Base-by-base conservation (phyloP, 2,888 invertebrate species). In the Andricus quercusramuli region DNA sequence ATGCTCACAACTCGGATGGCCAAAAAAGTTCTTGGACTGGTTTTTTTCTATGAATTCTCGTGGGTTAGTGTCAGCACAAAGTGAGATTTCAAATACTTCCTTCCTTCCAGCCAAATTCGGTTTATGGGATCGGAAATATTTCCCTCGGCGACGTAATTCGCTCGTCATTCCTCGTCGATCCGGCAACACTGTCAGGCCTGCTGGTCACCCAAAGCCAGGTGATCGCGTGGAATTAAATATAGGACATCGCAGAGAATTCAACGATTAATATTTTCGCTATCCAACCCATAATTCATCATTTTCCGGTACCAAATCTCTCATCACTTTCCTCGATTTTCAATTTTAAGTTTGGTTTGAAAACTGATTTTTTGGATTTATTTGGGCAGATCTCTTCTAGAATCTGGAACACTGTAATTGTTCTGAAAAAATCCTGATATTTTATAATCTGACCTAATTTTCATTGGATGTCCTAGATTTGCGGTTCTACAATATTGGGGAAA, bases 221-320 rank as follows among this genome's bases (percentile, higher is more conserved):
- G 89, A 88, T 88, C 82, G 86, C 83, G 86, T 82, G 85, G 84
- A 88, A 89, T 90, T 89, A 90, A 89, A 89, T 88, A 87, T 89
- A 88, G 89, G 87, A 87, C 85, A 79, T 79, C 78, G 84, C 82
- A 82, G 47, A 70, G 29, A 70, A 70, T 70, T 13, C 51, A 29
- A 51, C 70, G 70, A 70, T 70, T 70, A 70, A 70, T 70, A 51
- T 47, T 70, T 70, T 51, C 70, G 51, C 32, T 17, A 29, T 70
- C 29, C 4, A 22, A 25, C 66, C 76, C 66, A 78, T 83, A 81
- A 79, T 59, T 74, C 29, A 22, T 67, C 65, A 47, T 62, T 76
- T 29, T 66, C 77, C 70, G 74, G 44, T 32, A 80, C 78, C 59
- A 81, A 81, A 67, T 47, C 78, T 78, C 64, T 70, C 62, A 67